These are phyloP conservation scores for Centrocercus urophasianus DNA, from an alignment of 2,113 vertebrate species.

Conservation along the genomic window DNA sequence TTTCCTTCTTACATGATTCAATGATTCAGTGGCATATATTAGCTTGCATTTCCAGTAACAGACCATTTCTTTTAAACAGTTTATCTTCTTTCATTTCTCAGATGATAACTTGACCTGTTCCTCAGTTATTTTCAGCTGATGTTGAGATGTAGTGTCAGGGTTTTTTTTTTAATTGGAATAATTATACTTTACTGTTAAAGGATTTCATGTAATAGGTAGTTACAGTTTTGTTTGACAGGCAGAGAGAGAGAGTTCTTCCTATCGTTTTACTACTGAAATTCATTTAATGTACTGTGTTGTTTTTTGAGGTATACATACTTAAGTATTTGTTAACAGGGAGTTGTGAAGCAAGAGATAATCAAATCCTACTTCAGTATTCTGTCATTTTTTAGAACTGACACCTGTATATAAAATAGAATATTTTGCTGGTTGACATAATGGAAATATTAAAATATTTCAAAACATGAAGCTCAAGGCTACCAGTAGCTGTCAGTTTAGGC, in stretches of 20 bases:
- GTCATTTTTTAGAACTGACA: neutral
- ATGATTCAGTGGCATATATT: neutral
- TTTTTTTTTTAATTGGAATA: neutral
- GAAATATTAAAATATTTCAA: slow-evolving; percentile 11
- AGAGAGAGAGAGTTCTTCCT: neutral
- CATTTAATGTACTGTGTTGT: neutral
- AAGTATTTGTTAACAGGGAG: neutral
- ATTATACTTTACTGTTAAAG: neutral
- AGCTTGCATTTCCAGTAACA: neutral
- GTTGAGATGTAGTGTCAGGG: neutral
- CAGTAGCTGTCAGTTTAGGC: neutral
- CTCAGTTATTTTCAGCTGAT: neutral
- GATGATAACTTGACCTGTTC: neutral
- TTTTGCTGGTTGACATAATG: neutral
- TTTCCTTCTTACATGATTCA: neutral
- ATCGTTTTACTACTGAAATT: neutral
- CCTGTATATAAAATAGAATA: neutral
- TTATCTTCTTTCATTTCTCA: neutral
- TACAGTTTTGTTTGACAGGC: neutral
- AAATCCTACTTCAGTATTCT: neutral
- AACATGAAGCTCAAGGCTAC: neutral
- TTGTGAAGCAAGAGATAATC: neutral
- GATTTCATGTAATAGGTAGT: neutral
- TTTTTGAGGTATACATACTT: neutral
- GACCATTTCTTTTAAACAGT: neutral